Conservation (phyloP, 2,113 vertebrate species). For the Prunella himalayana region DNA sequence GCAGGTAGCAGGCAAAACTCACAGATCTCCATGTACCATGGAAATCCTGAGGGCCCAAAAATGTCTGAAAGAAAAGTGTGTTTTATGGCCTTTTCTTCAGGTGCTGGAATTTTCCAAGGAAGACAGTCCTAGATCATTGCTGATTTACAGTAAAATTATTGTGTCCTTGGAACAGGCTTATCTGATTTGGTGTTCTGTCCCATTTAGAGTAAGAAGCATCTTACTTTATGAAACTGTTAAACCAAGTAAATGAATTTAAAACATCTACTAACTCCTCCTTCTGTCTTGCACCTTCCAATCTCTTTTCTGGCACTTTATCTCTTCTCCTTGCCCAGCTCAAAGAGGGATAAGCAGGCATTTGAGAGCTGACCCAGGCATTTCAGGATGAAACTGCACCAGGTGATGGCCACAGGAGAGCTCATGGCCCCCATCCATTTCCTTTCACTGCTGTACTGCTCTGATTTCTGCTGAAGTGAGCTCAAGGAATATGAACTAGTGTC, state of each 20-base stretch:
- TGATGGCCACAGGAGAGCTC: neutral
- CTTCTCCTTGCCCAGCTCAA: neutral
- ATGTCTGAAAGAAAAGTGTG: neutral
- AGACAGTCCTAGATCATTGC: neutral
- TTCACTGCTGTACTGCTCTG: neutral
- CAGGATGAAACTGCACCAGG: neutral
- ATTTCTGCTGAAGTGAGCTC: neutral
- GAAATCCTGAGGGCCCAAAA: neutral
- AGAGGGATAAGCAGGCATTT: neutral
- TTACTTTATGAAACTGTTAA: neutral
- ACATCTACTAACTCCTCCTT: neutral
- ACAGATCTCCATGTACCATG: neutral
- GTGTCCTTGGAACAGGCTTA: neutral
- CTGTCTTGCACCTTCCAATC: neutral
- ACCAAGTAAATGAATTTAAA: neutral
- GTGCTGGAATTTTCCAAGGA: neutral
- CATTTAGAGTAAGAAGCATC: neutral
- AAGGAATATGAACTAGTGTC: neutral
- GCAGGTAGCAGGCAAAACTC: neutral
- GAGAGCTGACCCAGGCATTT: neutral
- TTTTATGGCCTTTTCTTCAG: neutral
- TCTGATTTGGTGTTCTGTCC: neutral
- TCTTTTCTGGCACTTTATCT: neutral
- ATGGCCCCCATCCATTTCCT: neutral
- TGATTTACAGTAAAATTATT: neutral